Percentiles rank a stretch among this genome's conserved stretches.
These are phyloP conservation scores for Neomorphus geoffroyi DNA, from an alignment of 2,797 vertebrate species.

Conservation along the genomic window DNA sequence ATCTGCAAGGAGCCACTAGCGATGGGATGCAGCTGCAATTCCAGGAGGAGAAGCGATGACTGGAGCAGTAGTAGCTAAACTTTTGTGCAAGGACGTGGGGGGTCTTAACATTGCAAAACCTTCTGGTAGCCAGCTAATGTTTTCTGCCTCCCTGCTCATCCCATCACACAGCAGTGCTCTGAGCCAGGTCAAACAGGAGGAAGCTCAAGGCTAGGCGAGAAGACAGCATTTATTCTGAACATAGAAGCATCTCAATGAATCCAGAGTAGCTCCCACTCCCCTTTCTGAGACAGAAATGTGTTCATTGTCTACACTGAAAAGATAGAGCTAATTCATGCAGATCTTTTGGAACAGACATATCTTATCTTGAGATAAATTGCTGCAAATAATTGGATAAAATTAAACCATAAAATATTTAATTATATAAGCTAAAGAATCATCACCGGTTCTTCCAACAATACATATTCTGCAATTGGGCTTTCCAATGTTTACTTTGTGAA, in stretches of 20 bases:
- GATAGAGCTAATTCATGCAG: background rate
- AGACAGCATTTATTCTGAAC: background rate
- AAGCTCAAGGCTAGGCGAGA: background rate
- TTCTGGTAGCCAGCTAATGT: background rate
- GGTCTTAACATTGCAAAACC: background rate
- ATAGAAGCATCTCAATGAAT: background rate
- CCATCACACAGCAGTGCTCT: background rate
- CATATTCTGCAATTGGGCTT: background rate
- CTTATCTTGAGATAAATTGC: background rate
- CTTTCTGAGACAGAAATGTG: background rate
- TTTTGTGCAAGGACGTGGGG: background rate
- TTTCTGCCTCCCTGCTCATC: background rate
- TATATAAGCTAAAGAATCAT: background rate
- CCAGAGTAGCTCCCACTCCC: background rate
- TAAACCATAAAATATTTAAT: background rate
- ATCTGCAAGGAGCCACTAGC: background rate
- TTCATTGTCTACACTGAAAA: background rate
- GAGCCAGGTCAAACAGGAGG: background rate
- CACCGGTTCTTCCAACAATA: background rate
- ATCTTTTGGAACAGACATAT: background rate
- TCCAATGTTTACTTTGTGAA: background rate
- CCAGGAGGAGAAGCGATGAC: fast-evolving
- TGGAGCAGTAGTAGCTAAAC: background rate
- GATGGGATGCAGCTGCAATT: background rate
- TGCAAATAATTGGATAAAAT: background rate